These are phyloP conservation scores for Calliopum simillimum DNA, from an alignment of 2,888 invertebrate species.

Conservation along the genomic window DNA sequence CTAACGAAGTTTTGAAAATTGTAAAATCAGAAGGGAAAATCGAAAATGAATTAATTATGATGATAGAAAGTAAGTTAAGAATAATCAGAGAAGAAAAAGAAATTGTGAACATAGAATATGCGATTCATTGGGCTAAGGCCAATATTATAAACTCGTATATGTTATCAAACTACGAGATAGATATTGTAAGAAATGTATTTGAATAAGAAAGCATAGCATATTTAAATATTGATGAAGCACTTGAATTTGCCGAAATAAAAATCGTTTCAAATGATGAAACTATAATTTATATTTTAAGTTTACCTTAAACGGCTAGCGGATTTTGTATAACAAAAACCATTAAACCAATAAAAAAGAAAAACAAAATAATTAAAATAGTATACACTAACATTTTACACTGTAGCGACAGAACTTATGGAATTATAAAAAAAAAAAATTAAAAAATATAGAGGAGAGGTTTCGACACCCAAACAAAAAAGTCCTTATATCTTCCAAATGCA, in stretches of 20 bases:
- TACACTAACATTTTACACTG: not conserved
- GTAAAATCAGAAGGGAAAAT: not conserved
- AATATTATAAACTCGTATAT: not conserved
- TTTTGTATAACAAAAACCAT: not conserved
- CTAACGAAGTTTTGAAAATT: slow-evolving; percentile 2
- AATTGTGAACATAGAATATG: too few relatives aligned
- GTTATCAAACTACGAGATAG: not conserved
- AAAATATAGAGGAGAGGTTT: too few relatives aligned
- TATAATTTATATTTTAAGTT: not conserved
- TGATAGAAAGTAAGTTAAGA: too few relatives aligned
- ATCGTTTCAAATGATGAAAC: not conserved
- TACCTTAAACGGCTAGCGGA: not conserved
- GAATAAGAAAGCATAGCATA: not conserved
- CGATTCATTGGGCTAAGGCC: not conserved
- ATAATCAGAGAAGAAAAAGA: too few relatives aligned
- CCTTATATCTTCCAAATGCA: too few relatives aligned
- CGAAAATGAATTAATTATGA: not conserved
- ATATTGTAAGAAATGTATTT: not conserved
- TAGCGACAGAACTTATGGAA: not conserved
- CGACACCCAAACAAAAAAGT: too few relatives aligned
- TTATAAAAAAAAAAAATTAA: not conserved
- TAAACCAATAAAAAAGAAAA: not conserved
- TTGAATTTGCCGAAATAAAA: not conserved
- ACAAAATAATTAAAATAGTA: not conserved
- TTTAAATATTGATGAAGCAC: not conserved